phyloP scores from a whole-genome alignment of 2,888 invertebrate species.

The Adineta ricciae region DNA sequence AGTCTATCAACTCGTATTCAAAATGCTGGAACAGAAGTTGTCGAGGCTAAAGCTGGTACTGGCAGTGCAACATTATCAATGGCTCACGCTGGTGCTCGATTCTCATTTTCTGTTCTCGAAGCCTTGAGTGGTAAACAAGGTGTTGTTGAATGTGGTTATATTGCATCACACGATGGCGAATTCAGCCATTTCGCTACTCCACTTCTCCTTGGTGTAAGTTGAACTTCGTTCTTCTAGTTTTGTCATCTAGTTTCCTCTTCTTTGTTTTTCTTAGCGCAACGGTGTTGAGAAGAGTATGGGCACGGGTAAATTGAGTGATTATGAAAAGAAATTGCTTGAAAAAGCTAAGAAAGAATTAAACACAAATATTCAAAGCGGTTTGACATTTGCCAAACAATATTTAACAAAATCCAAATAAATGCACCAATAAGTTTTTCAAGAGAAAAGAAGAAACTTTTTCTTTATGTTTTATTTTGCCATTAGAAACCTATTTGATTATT shows the following conservation, averaged over 20 bases:
- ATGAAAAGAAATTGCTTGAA: conserved; percentile 70
- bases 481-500: background rate
- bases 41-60: conserved; percentile 93
- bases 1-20: conserved; percentile 83
- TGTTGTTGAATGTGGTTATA: conserved; percentile 82
- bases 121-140: conserved; percentile 76
- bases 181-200: conserved; percentile 88
- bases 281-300: conserved; percentile 89
- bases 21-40: conserved; percentile 96
- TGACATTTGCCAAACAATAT: conserved; percentile 63
- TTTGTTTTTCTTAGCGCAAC: conserved; percentile 50
- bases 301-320: conserved; percentile 70
- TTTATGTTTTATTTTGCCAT: background rate
- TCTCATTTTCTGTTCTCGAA: conserved; percentile 70
- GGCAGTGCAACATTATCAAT: conserved; percentile 96
- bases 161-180: conserved; percentile 72
- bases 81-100: conserved; percentile 91
- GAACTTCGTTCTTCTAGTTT: background rate
- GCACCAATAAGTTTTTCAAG: background rate
- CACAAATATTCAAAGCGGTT: conserved; percentile 85
- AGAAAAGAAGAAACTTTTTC: background rate
- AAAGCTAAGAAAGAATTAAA: conserved; percentile 81
- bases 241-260: background rate
- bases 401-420: background rate
- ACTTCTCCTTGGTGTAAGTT: conserved; percentile 59